phyloP scores from a whole-genome alignment of 2,113 vertebrate species.

The Elgaria multicarinata region DNA sequence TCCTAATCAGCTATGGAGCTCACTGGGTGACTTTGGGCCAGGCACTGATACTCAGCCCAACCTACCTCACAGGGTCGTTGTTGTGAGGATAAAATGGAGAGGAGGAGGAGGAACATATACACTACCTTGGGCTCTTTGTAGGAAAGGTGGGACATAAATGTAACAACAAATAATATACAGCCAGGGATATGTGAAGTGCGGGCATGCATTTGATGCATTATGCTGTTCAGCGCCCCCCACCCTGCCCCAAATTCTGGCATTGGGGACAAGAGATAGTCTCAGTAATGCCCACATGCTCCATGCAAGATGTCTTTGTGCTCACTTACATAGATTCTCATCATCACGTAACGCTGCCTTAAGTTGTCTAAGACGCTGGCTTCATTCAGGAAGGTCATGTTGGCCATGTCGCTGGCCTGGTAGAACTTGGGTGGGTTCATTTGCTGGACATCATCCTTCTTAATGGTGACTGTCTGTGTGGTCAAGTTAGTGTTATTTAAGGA shows the following conservation, averaged over 20 bases:
- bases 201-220: neutral
- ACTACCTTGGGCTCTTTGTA: neutral
- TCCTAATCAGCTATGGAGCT: too few relatives aligned
- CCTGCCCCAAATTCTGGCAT: neutral
- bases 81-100: too few relatives aligned
- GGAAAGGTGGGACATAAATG: neutral
- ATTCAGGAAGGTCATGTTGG: slow-evolving; percentile 60
- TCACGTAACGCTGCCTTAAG: slow-evolving; percentile 29
- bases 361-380: slow-evolving; percentile 50
- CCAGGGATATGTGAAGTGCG: too few relatives aligned
- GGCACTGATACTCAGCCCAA: too few relatives aligned
- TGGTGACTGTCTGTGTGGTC: slow-evolving; percentile 1
- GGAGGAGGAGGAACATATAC: too few relatives aligned
- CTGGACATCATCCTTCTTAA: slow-evolving; percentile 59
- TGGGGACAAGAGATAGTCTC: neutral
- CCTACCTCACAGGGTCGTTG: too few relatives aligned
- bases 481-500: neutral
- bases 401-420: slow-evolving; percentile 42
- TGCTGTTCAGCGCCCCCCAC: neutral
- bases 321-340: slow-evolving; percentile 53
- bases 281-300: accelerated
- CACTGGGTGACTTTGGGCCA: too few relatives aligned
- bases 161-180: too few relatives aligned
- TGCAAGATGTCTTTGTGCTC: neutral
- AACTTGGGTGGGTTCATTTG: slow-evolving; percentile 61